Evolutionary conservation across 2,797 vertebrate genomes (phyloP).

Genomic region (Sandelia bainsii): DNA sequence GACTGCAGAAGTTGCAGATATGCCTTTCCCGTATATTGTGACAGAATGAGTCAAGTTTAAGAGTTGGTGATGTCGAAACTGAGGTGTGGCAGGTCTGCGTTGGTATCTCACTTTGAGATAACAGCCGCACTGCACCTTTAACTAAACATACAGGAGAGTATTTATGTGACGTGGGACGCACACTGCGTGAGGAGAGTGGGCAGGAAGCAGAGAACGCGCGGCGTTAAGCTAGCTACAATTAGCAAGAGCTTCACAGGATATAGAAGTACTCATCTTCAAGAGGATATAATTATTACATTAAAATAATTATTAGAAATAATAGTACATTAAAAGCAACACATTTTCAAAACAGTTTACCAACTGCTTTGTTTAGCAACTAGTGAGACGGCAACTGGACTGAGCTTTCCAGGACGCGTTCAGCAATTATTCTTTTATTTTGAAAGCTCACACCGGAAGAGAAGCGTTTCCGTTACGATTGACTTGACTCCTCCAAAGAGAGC

Average conservation of each 20-base stretch:
- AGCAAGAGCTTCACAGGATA: constrained; percentile 7
- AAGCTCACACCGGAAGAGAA: accelerated
- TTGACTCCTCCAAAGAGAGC: constrained; percentile 31
- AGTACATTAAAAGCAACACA: accelerated
- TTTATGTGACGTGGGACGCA: constrained; percentile 78
- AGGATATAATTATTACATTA: accelerated
- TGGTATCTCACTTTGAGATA: constrained; percentile 57
- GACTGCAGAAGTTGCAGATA: neutral
- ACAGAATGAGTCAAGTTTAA: constrained; percentile 66
- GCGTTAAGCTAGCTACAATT: constrained; percentile 7
- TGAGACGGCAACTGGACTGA: accelerated
- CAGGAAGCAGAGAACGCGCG: constrained; percentile 72
- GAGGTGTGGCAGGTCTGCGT: constrained; percentile 76
- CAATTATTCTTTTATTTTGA: constrained; percentile 21
- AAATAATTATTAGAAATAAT: accelerated
- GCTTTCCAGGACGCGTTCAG: accelerated
- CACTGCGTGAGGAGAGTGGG: constrained; percentile 74
- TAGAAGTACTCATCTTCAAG: accelerated
- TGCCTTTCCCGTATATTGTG: constrained; percentile 55
- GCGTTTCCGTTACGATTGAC: accelerated
- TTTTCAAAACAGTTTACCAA: accelerated
- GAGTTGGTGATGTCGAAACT: constrained; percentile 75
- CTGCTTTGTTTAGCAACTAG: accelerated
- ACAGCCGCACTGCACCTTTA: constrained; percentile 83
- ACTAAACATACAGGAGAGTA: constrained; percentile 50